Base-by-base conservation (phyloP, 2,113 vertebrate genomes). In the Micronisus gabar region DNA sequence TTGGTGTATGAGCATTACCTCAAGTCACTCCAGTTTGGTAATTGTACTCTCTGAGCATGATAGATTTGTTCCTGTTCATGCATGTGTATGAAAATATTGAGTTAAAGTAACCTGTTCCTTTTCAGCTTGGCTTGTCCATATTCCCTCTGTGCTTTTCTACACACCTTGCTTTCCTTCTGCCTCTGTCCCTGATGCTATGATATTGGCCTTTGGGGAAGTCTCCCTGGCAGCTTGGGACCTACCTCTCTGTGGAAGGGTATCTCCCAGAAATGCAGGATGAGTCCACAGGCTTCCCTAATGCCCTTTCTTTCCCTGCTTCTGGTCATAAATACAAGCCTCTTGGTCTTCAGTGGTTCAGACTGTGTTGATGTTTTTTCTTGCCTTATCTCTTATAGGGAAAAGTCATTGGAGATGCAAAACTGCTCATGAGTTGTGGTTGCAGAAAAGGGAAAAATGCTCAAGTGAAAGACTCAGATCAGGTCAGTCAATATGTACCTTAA, bases 361-460 rank as follows among this genome's bases (percentile, higher is more conserved):
- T 87, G 32, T 76, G 10, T 30, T 90, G 26, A 93, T 70, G 18
- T 53, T 96, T 95, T 95, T 87, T 93, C 62, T 86, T 88, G 22
- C 62, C 16, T 97, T 95, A 14, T 95, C 52, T 95, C 40, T 97
- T 94, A 14, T 40, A 93, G 96, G 95, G 97, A 92, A 97, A 95
- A 96, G 94, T 95, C 86, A 95, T 83, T 92, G 94, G 93, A 91
- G 97, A 97, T 84, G 68, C 91, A 79, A 97, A 97, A 86, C 95
- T 94, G 48, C 88, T 96, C 78, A 95, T 97, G 95, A 94, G 93
- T 75, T 97, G 94, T 93, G 97, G 96, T 45, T 95, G 97, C 96
- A 96, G 93, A 94, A 94, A 95, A 92, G 91, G 94, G 78, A 96
- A 97, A 93, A 97, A 56, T 68, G n/a, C 81, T 92, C 93, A 95